A percentile compares a stretch with the other conserved stretches of the same genome.
Conservation (phyloP, 2,113 vertebrate genomes). For the Neolamprologus modestus region DNA sequence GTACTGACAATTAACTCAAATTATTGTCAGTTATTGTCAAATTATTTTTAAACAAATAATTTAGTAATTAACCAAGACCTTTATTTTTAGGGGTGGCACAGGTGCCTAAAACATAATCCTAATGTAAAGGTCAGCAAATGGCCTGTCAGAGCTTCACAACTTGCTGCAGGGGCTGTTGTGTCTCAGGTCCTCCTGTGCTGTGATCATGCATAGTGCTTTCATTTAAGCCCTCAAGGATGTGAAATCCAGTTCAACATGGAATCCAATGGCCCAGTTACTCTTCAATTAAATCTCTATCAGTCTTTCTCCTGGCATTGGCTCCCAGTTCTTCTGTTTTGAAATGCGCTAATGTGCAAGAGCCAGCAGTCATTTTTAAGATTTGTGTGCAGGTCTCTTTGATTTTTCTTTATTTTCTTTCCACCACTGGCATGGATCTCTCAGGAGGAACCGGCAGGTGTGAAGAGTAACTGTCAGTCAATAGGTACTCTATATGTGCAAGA, state of each 20-base stretch:
- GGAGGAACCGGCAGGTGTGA: neutral
- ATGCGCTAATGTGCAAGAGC: neutral
- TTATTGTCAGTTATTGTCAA: rapidly evolving
- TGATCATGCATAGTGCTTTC: neutral
- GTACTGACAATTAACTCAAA: neutral
- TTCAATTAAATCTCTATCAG: neutral
- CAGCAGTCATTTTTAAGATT: neutral
- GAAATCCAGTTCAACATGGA: neutral
- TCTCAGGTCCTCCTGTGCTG: neutral
- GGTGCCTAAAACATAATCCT: neutral
- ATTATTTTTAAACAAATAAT: neutral
- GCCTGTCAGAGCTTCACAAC: neutral
- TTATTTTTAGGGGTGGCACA: neutral
- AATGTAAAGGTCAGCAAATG: neutral
- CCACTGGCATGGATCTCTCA: neutral
- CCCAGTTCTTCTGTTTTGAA: neutral
- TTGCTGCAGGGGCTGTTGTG: neutral
- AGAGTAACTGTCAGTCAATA: neutral
- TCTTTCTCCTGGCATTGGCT: neutral
- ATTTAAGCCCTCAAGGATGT: neutral
- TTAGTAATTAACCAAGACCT: neutral
- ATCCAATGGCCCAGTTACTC: neutral
- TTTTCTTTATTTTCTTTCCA: neutral
- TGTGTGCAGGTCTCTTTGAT: neutral
- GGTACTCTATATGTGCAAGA: neutral